phyloP scores from a whole-genome alignment of 2,113 vertebrate species.

The Rhabdornis inornatus region DNA sequence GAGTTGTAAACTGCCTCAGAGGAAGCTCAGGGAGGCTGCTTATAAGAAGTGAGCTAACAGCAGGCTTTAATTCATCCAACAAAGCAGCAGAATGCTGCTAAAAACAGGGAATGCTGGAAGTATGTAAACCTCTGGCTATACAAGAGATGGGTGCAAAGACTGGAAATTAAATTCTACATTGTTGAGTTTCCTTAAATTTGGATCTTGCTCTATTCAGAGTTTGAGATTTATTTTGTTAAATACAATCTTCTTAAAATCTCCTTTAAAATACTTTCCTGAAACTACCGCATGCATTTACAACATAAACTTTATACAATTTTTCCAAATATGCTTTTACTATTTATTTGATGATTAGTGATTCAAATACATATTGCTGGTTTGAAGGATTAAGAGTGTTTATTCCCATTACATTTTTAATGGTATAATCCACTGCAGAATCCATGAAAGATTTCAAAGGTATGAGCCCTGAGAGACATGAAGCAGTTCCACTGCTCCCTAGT shows the following conservation, averaged over 20 bases:
- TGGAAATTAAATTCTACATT: neutral
- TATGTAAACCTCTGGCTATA: neutral
- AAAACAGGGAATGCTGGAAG: neutral
- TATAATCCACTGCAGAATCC: neutral
- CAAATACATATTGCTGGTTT: neutral
- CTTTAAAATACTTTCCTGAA: neutral
- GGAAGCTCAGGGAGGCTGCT: neutral
- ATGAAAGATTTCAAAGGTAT: neutral
- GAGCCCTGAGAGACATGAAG: neutral
- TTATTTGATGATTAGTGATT: neutral
- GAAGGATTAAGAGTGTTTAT: neutral
- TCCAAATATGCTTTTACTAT: neutral
- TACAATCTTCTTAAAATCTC: neutral
- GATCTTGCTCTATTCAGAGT: neutral
- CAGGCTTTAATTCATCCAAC: neutral
- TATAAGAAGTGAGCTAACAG: neutral
- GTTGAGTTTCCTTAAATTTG: neutral
- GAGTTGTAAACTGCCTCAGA: neutral
- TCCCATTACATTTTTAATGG: neutral
- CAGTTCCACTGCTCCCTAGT: fast-evolving
- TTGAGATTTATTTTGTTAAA: neutral
- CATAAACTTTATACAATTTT: neutral
- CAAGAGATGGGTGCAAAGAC: neutral
- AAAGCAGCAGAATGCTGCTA: neutral
- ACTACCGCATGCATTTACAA: neutral